Base-by-base conservation (phyloP, 2,797 vertebrate genomes). In the Hippocampus kuda region DNA sequence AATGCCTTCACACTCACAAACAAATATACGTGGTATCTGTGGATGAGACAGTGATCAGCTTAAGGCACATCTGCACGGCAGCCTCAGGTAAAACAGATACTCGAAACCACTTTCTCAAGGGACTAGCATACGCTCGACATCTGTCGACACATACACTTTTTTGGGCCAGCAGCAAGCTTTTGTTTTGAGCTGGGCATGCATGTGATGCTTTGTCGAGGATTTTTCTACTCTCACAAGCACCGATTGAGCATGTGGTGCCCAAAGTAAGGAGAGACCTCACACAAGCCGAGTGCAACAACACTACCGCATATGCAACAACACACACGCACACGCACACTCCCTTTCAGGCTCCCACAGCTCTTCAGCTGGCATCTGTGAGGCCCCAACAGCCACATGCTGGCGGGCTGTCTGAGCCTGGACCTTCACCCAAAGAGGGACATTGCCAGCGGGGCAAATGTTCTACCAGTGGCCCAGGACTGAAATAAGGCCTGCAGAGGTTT, bases 81-180 rank as follows among this genome's bases (percentile, higher is more conserved):
- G 89, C 90, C 91, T 87, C 88, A 91, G 90, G 91, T 90, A 90
- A 88, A 83, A 86, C 78, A 79, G 72, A 82, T 70, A 75, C 83
- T 88, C 80, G 71, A 79, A 84, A 82, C 73, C 78, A 75, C 82
- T 80, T 83, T 80, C 86, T 86, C 79, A 70, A 71, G 85, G 84
- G 86, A 86, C 77, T 70, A 26, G 68, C 72, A 74, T 85, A 78
- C 80, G 76, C 75, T 73, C 71, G 79, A 85, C 89, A 90, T 88
- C 85, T 89, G 88, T 84, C 75, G 59, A 73, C 11, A 1, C 75
- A 68, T 49, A 77, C 70, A 67, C 34, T 64, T 75, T 76, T 80
- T 75, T 75, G 85, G 82, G 81, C 85, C 75, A 79, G 88, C 78
- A 80, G 75, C 73, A 78, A 66, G 76, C 82, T 81, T 83, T 84